Evolutionary conservation across 2,797 vertebrate genomes (phyloP), one percentile per base, ranked within the genome.

Genomic region (Crenuchus spilurus): DNA sequence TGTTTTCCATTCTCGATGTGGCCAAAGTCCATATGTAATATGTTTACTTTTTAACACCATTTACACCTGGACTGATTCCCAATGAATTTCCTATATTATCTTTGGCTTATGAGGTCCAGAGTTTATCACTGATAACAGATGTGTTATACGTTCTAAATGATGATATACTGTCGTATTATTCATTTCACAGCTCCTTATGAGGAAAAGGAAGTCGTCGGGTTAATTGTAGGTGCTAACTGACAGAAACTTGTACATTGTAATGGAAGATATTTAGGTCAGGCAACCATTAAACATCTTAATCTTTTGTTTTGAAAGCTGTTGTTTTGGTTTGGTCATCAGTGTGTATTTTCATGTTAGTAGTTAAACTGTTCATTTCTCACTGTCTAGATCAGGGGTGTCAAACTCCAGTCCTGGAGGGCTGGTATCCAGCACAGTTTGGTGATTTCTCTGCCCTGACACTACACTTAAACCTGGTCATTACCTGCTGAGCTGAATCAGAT

Each of bases 181-280:
- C 55, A 72, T 35, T 44, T 7, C 24, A 7, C 46, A 13, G 7
- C n/a, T 7, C 10, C 58, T 42, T n/a, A 67, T 22, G n/a, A 28
- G 16, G 30, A 63, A 37, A n/a, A 73, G 54, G 16, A 55, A 57
- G 8, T 31, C 54, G 18, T 57, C 30, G 28, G n/a, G 9, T 54
- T 77, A n/a, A 57, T 65, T 71, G 41, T 55, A 24, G 28, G 7
- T 71, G 62, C 28, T 58, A 60, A 66, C 71, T 42, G 64, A 58
- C 61, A 28, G 14, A 72, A 72, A 60, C 18, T 26, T 16, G 33
- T 44, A 24, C 13, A 44, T 18, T 26, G 42, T 67, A 48, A 7
- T 60, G 26, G n/a, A 68, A 31, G 13, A 16, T 26, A 4, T 51
- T 1, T 22, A 51, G 11, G 37, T 1, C 31, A 4, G n/a, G n/a